Evolutionary conservation across 2,113 vertebrate genomes (phyloP).

Genomic region (Azemiops feae): DNA sequence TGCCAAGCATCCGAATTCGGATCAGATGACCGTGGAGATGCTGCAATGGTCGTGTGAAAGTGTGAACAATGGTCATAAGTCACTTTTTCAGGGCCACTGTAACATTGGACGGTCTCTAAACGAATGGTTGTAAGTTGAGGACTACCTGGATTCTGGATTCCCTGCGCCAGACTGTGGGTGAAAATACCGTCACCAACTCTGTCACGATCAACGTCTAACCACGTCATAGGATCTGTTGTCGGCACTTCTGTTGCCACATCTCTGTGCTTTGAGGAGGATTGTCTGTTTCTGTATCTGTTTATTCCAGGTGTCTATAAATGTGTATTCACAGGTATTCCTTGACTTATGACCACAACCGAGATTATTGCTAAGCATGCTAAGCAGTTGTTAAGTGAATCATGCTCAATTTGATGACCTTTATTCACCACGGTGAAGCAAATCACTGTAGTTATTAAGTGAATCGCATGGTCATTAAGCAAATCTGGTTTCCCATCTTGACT

Average conservation of each 20-base stretch:
- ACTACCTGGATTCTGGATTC: neutral
- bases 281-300: neutral
- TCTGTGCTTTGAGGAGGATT: neutral
- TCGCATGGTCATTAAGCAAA: no score
- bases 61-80: neutral
- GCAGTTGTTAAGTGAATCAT: neutral
- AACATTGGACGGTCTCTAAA: neutral
- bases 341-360: neutral
- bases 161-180: neutral
- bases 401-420: neutral
- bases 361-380: neutral
- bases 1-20: no score
- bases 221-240: neutral
- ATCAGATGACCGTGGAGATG: no score
- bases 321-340: neutral
- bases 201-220: neutral
- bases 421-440: no score
- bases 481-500: no score
- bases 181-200: neutral
- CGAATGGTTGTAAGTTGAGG: neutral
- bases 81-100: neutral
- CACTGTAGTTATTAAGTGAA: neutral
- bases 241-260: neutral
- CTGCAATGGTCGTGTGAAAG: neutral
- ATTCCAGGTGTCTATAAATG: neutral